Base-by-base conservation (phyloP, 2,113 vertebrate species). In the Alosa alosa region DNA sequence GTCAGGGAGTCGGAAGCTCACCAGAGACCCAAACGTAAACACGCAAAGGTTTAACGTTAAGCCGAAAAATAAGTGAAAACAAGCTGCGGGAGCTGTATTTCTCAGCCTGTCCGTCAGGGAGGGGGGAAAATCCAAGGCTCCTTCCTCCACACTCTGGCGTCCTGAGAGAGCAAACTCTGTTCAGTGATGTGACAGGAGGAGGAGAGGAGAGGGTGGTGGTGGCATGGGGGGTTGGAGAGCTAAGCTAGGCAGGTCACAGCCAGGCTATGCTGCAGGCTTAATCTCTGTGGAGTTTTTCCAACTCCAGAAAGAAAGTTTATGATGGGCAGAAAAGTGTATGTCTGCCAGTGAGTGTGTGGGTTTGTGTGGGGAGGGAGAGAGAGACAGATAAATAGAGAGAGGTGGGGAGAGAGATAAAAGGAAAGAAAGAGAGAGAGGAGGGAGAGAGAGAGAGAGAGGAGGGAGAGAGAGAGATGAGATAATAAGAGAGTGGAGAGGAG, bases 1-100 rank as follows among this genome's bases (percentile, higher is more conserved):
- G 86, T 82, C 83, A 84, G 86, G 72, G 86, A 86, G 82, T 75
- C 68, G 78, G 82, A n/a, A 78, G 31, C 72, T 78, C 72, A 78
- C 25, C 25, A 39, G 72, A 39, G 72, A 36, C 72, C 11, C 72
- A 78, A 31, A 78, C 72, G 13, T 36, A 78, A 36, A 78, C 72
- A 78, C 72, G 11, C 72, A 39, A 17, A 36, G 31, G 72, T 78
- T 78, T 78, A 36, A 78, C 72, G 39, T 78, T 31, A 78, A 36
- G 25, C n/a, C 31, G 64, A 31, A 25, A 72, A 55, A 36, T 13
- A 72, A 72, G 31, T 31, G 18, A 31, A 60, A 68, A 68, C 72
- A 39, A 39, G 36, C 72, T 78, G 13, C 13, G 72, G 72, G 31
- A 78, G 72, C 25, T 39, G 36, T 39, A 78, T 36, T 39, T 13